Conservation (phyloP, 2,113 vertebrate genomes). For the Jaculus jaculus region DNA sequence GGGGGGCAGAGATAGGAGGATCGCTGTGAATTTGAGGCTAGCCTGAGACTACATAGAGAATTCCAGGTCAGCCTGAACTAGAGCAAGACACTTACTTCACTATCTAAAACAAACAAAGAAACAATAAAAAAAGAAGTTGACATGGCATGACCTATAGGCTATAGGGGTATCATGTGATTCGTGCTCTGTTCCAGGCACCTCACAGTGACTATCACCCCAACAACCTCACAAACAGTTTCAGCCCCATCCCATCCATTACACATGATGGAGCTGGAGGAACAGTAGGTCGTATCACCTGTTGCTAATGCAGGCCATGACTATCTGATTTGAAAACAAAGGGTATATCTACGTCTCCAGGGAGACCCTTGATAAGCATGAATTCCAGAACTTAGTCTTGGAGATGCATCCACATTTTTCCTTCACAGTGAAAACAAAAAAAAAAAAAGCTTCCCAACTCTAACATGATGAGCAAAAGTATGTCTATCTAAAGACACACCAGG, state of each 20-base stretch:
- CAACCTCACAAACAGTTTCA: not conserved
- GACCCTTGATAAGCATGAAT: not conserved
- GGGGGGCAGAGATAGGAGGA: no score
- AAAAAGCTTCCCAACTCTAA: not conserved
- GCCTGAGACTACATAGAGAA: no score
- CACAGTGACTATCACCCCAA: not conserved
- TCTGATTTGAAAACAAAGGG: not conserved
- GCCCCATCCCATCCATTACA: not conserved
- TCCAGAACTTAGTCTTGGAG: not conserved
- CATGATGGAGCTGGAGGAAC: rapidly evolving
- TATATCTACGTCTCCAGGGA: not conserved
- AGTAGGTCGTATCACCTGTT: rapidly evolving
- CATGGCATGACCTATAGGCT: rapidly evolving
- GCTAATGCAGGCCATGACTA: rapidly evolving
- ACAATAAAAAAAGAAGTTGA: not conserved
- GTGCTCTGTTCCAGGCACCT: not conserved
- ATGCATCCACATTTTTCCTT: constrained; percentile 1
- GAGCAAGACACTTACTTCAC: no score
- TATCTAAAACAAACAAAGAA: no score
- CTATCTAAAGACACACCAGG: not conserved
- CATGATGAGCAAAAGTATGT: not conserved
- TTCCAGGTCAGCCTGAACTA: no score
- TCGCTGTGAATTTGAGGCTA: no score
- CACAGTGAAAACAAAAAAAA: not conserved
- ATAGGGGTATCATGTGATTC: not conserved